A percentile compares a stretch with the other conserved stretches of the same genome.
Evolutionary conservation across 2,888 invertebrate species (phyloP).

Genomic region (Idaea straminata): DNA sequence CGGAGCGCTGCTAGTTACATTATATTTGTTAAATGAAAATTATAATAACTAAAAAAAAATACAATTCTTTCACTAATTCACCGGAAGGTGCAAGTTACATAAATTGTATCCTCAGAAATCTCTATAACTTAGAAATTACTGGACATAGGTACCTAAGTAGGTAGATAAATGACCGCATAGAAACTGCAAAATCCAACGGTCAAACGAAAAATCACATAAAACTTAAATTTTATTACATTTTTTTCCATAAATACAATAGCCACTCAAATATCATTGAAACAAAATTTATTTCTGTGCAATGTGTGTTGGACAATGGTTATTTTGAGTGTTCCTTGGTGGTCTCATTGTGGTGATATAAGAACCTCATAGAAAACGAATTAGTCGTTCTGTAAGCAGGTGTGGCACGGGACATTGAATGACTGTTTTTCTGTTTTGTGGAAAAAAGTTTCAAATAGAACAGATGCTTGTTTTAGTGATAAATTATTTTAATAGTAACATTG

Average conservation of each 20-base stretch:
- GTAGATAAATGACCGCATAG: neutral
- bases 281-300: slow-evolving; percentile 35
- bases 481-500: neutral
- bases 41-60: too few relatives aligned
- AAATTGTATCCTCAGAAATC: too few relatives aligned
- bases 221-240: slow-evolving; percentile 7
- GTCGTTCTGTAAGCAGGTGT: slow-evolving; percentile 51
- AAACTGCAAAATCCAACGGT: neutral
- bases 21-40: too few relatives aligned
- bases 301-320: slow-evolving; percentile 41
- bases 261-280: slow-evolving; percentile 28
- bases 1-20: too few relatives aligned
- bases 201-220: neutral
- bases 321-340: slow-evolving; percentile 44
- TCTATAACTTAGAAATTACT: too few relatives aligned
- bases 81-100: too few relatives aligned
- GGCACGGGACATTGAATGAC: slow-evolving; percentile 6
- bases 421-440: neutral
- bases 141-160: too few relatives aligned
- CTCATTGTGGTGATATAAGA: neutral
- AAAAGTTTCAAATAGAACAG: neutral
- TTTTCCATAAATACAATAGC: slow-evolving; percentile 18
- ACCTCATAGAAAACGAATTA: slow-evolving; percentile 56
- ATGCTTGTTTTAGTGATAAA: neutral
- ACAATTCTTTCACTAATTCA: too few relatives aligned